Conservation (phyloP, 2,113 vertebrate species). For the Dromiciops gliroides region DNA sequence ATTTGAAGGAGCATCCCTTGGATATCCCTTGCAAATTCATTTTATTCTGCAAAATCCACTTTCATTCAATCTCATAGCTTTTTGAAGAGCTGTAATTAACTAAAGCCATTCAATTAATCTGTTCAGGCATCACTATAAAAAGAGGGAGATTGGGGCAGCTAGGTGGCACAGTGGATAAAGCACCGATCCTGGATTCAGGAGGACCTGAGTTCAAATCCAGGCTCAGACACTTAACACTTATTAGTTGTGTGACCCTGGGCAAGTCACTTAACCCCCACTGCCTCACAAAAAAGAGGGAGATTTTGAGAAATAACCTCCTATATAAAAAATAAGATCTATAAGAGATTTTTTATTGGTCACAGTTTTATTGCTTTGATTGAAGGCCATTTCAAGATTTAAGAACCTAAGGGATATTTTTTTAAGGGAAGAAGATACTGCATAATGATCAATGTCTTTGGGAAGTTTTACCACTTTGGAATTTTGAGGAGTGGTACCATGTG, state of each 20-base stretch:
- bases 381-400: neutral
- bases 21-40: slow-evolving; percentile 19
- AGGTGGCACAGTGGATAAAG: too few relatives aligned
- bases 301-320: neutral
- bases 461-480: slow-evolving; percentile 10
- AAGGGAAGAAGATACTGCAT: neutral
- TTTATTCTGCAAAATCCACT: slow-evolving; percentile 66
- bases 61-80: slow-evolving; percentile 54
- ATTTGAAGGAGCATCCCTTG: slow-evolving; percentile 35
- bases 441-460: neutral
- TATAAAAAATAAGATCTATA: neutral
- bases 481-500: neutral
- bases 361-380: slow-evolving; percentile 20
- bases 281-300: slow-evolving; percentile 47
- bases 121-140: slow-evolving; percentile 34
- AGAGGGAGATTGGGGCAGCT: slow-evolving; percentile 2
- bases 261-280: too few relatives aligned
- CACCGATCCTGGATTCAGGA: too few relatives aligned
- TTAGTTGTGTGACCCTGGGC: too few relatives aligned
- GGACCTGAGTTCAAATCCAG: too few relatives aligned
- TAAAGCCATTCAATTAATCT: slow-evolving; percentile 77
- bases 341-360: slow-evolving; percentile 32
- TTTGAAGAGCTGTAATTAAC: slow-evolving; percentile 78
- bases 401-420: neutral
- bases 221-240: too few relatives aligned